phyloP scores from a whole-genome alignment of 2,797 vertebrate species.

The Euthynnus affinis region DNA sequence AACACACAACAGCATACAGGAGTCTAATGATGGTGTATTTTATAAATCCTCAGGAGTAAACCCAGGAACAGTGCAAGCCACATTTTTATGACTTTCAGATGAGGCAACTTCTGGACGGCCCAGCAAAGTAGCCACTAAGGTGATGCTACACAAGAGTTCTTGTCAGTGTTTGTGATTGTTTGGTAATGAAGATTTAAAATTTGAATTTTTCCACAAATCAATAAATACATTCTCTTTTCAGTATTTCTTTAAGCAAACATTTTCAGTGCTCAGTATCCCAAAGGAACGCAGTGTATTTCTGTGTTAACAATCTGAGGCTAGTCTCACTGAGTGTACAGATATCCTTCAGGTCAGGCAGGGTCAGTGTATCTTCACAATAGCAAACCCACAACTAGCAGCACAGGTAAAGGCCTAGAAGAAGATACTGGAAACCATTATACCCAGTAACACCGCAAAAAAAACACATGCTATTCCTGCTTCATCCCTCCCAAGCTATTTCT shows the following conservation, averaged over 20 bases:
- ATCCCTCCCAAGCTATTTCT: constrained; percentile 33
- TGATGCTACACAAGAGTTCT: background rate
- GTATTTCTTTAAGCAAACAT: constrained; percentile 29
- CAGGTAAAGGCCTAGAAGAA: constrained; percentile 30
- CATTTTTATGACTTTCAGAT: constrained; percentile 13
- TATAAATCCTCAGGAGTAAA: background rate
- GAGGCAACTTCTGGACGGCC: background rate
- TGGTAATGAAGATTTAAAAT: constrained; percentile 25
- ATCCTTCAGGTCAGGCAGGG: constrained; percentile 17
- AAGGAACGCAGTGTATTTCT: constrained; percentile 17
- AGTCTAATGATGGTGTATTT: constrained; percentile 11
- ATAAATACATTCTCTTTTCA: constrained; percentile 58
- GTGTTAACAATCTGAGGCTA: constrained; percentile 34
- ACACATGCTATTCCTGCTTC: constrained; percentile 12
- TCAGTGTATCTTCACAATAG: constrained; percentile 9
- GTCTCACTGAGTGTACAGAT: constrained; percentile 35
- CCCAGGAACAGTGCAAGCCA: constrained; percentile 34
- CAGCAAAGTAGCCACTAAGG: background rate
- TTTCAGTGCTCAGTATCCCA: constrained; percentile 51
- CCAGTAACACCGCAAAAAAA: constrained; percentile 20
- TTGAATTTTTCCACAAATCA: background rate
- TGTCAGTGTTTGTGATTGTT: background rate
- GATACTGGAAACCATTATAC: constrained; percentile 19
- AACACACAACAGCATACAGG: constrained; percentile 6
- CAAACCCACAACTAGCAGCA: constrained; percentile 2